These are phyloP conservation scores for Alcis repandata DNA, from an alignment of 2,888 invertebrate species.

Conservation along the genomic window DNA sequence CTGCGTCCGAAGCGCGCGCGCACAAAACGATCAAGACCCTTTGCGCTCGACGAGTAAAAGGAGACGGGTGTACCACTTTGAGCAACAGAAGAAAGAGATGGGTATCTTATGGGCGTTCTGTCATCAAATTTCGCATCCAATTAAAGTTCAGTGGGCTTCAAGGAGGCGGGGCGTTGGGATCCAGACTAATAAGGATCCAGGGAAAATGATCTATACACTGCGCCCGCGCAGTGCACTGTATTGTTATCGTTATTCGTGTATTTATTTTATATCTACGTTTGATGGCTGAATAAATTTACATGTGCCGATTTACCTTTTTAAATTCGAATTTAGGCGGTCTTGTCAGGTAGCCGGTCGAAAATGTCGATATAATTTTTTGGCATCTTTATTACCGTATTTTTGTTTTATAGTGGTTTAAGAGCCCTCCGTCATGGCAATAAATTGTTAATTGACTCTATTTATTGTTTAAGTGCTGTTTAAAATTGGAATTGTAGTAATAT, in stretches of 20 bases:
- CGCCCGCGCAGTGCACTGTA: constrained; percentile 72
- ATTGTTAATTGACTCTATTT: constrained; percentile 8
- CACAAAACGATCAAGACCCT: constrained; percentile 74
- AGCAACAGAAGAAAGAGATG: constrained; percentile 56
- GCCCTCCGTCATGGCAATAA: constrained; percentile 23
- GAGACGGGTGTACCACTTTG: constrained; percentile 51
- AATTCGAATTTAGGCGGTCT: constrained; percentile 61
- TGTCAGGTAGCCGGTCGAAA: constrained; percentile 44
- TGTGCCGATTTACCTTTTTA: constrained; percentile 59
- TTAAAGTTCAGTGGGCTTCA: constrained; percentile 85
- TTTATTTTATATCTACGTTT: constrained; percentile 80
- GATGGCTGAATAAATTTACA: constrained; percentile 78
- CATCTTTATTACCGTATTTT: constrained; percentile 20
- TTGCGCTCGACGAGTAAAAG: constrained; percentile 57
- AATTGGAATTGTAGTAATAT: not conserved
- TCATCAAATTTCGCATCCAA: constrained; percentile 79
- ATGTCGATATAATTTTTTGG: constrained; percentile 31
- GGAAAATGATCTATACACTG: constrained; percentile 84
- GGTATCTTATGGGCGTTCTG: constrained; percentile 73
- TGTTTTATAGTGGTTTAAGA: constrained; percentile 15
- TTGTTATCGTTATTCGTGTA: constrained; percentile 81
- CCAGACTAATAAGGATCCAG: constrained; percentile 83
- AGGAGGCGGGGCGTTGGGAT: constrained; percentile 76
- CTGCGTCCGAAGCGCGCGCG: constrained; percentile 68
- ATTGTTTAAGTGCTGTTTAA: not conserved